phyloP scores from a whole-genome alignment of 1,140 invertebrate species.

The Pemphigus obesinymphae region DNA sequence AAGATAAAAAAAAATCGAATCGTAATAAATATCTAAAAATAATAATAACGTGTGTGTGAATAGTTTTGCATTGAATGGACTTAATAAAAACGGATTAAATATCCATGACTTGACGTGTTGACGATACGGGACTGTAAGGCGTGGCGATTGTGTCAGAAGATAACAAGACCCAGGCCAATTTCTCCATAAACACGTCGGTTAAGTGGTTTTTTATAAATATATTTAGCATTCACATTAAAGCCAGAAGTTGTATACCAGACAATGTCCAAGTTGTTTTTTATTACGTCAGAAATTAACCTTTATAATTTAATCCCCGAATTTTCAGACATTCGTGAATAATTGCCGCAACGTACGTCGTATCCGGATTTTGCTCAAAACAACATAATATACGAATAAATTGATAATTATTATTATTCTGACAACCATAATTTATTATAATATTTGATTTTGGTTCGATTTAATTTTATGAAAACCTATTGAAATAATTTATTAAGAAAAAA shows the following conservation, averaged over 20 bases:
- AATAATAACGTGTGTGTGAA: not conserved
- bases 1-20: not conserved
- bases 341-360: not conserved
- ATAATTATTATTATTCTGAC: not conserved
- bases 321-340: not conserved
- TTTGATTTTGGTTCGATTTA: not conserved
- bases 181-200: not conserved
- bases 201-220: conserved; percentile 33
- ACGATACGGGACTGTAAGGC: conserved; percentile 11
- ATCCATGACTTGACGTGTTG: conserved; percentile 13
- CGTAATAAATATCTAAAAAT: not conserved
- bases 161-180: not conserved
- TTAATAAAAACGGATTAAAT: conserved; percentile 25
- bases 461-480: too few relatives aligned
- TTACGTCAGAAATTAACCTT: not conserved
- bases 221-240: not conserved
- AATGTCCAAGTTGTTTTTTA: not conserved
- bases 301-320: not conserved
- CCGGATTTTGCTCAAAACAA: not conserved
- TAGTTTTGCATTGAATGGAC: not conserved
- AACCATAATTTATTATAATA: not conserved
- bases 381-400: not conserved
- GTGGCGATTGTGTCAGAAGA: conserved; percentile 23
- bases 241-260: conserved; percentile 6
- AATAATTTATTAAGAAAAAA: too few relatives aligned